Base-by-base conservation (phyloP, 1,140 invertebrate genomes). In the Latrodectus geometricus region DNA sequence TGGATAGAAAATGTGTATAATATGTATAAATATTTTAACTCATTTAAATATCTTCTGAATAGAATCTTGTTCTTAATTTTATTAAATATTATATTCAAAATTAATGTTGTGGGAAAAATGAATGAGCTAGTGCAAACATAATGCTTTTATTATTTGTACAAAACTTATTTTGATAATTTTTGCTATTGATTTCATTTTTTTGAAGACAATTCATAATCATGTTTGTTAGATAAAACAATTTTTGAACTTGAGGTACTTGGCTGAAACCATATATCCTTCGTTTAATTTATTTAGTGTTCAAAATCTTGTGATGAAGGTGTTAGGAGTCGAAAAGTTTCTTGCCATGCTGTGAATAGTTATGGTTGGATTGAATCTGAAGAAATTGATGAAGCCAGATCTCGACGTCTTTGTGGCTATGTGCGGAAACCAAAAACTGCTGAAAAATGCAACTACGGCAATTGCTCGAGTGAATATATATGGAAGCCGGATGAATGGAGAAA, bases 301-400 rank as follows among this genome's bases (percentile, higher is more conserved):
- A 93, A 94, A 35, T 94, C 94, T 2, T 98, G 97, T 91, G 96
- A 96, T 4, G 92, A 93, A 80, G 97, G 97, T 11, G 90, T 93
- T 54, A 95, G 96, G 89, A 91, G 89, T 23, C 92, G 96, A 5
- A 91, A 91, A 23, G 94, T 96, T 2, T 93, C 91, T 3, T 96
- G 96, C 90, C 93, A 95, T 89, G 91, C 91, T 68, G 92, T 93
- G 4, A 93, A 93, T 89, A 87, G 88, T 50, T 92, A 92, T 85
- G 93, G 93, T 4, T 93, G 94, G 92, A 89, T 93, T 11, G 93
- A 95, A 89, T 92, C 93, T 4, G 90, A 90, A 12, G 7, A 83
- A 35, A 50, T 84, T 17, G 52, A 50, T 17, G 70, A 72, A 54
- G 23, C 9, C 8, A 54, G 78, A 17, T 14, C 48, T 14, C 66